A percentile compares a stretch with the other conserved stretches of the same genome.
Evolutionary conservation across 1,140 invertebrate genomes (phyloP).

Genomic region (Pseudomyrmex sp.): DNA sequence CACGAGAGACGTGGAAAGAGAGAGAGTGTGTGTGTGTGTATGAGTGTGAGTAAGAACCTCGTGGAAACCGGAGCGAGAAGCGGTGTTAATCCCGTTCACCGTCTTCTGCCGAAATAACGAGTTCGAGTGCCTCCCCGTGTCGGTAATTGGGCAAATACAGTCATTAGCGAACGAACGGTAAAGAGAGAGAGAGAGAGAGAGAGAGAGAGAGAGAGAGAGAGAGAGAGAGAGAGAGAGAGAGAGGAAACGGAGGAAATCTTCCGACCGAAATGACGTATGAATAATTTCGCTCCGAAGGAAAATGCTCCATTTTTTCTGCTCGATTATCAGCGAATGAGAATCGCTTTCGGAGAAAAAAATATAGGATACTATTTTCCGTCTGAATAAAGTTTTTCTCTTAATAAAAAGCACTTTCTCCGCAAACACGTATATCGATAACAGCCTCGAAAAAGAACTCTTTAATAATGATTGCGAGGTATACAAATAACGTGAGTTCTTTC

Average conservation of each 20-base stretch:
- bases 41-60: neutral
- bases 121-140: neutral
- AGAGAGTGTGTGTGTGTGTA: neutral
- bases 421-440: neutral
- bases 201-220: neutral
- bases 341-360: neutral
- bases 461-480: neutral
- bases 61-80: constrained; percentile 6
- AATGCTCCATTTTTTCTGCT: constrained; percentile 8
- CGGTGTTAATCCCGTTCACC: constrained; percentile 55
- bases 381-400: neutral
- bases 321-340: neutral
- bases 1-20: neutral
- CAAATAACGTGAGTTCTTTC: neutral
- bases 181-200: neutral
- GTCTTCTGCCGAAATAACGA: constrained; percentile 51
- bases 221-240: neutral
- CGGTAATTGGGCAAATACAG: constrained; percentile 65
- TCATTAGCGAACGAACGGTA: constrained; percentile 51
- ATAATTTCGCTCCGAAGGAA: constrained; percentile 46
- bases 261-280: constrained; percentile 21
- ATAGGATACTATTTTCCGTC: neutral
- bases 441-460: too few species aligned
- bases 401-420: neutral
- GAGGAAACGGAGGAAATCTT: neutral